Conservation (phyloP, 2,888 invertebrate genomes). For the Diplolepis rosae region DNA sequence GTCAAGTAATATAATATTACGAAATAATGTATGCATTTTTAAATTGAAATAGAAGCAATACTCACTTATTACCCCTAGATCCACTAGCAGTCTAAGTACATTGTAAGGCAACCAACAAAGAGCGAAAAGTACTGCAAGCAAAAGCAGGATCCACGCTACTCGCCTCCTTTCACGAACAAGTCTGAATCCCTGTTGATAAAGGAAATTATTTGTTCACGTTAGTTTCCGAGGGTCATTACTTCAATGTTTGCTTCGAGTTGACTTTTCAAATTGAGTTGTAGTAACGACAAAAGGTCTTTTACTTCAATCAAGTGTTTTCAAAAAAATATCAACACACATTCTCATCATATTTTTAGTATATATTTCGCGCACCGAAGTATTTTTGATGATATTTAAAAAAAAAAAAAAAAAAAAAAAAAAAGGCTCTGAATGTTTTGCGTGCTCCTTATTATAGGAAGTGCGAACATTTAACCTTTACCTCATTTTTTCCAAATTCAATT, state of each 20-base stretch:
- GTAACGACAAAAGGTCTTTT: neutral
- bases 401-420: too few species aligned
- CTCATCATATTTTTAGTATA: too few species aligned
- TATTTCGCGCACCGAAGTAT: too few species aligned
- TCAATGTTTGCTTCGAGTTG: neutral
- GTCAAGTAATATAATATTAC: too few species aligned
- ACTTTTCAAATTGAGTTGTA: neutral
- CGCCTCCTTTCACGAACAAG: conserved; percentile 82
- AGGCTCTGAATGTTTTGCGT: too few species aligned
- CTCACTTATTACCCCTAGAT: conserved; percentile 75
- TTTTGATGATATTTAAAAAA: too few species aligned
- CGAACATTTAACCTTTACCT: too few species aligned
- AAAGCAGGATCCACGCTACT: conserved; percentile 84
- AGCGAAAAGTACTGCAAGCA: conserved; percentile 84
- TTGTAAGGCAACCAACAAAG: conserved; percentile 88
- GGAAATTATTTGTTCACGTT: conserved; percentile 5
- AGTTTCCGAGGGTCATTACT: neutral
- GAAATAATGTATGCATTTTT: too few species aligned
- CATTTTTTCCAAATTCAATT: too few species aligned
- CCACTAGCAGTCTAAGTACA: conserved; percentile 80
- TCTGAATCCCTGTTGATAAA: conserved; percentile 75
- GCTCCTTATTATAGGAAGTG: too few species aligned
- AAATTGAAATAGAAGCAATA: too few species aligned
- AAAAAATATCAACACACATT: neutral
- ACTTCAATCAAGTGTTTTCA: neutral